Conservation (phyloP, 2,888 invertebrate genomes). For the Cryptocheilus praepositus region DNA sequence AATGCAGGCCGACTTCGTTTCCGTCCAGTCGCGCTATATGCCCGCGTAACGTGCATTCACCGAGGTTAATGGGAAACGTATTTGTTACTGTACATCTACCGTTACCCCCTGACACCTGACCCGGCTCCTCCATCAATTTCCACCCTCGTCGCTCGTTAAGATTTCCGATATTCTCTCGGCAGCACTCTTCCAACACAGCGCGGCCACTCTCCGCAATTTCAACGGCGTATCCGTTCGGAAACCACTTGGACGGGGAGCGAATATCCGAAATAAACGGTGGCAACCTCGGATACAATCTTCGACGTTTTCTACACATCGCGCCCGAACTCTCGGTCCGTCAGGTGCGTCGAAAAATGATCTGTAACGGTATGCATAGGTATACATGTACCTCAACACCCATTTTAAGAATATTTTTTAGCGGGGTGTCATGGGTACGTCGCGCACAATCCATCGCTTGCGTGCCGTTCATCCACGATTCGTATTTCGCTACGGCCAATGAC, state of each 20-base stretch:
- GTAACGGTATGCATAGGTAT: no score
- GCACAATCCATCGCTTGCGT: no score
- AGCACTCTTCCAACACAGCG: conserved; percentile 1
- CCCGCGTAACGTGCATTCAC: neutral
- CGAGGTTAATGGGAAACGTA: conserved; percentile 14
- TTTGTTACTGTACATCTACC: conserved; percentile 4
- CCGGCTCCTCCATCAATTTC: conserved; percentile 24
- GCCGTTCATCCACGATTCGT: no score
- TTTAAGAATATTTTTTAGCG: no score
- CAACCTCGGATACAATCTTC: no score
- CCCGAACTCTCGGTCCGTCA: neutral
- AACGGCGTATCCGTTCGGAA: conserved; percentile 9
- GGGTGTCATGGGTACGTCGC: no score
- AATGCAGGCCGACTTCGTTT: neutral
- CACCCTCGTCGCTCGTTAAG: conserved; percentile 24
- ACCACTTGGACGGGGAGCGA: neutral
- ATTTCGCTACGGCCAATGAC: no score
- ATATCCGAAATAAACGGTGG: neutral
- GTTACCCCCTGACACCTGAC: conserved; percentile 14
- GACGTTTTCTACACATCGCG: neutral
- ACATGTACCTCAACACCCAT: no score
- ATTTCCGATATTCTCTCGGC: conserved; percentile 16
- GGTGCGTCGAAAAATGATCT: neutral
- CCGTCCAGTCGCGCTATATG: neutral
- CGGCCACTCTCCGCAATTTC: neutral